phyloP scores from a whole-genome alignment of 2,797 vertebrate genomes.

The Hephaestus fuliginosus region DNA sequence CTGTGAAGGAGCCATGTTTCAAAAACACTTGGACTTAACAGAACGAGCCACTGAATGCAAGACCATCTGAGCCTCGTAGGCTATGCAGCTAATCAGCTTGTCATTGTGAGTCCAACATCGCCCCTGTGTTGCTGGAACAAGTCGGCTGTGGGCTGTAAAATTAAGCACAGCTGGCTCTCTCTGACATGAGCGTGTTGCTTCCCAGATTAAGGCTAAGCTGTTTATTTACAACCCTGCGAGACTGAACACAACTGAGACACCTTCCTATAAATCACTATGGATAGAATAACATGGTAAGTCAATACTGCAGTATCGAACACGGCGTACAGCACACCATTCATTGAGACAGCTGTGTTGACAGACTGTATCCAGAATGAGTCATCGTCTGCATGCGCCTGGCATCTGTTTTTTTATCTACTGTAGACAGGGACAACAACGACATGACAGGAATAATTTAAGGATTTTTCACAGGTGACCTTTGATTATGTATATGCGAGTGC shows the following conservation, averaged over 20 bases:
- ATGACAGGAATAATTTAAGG: background rate
- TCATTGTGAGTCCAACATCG: conserved; percentile 5
- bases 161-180: conserved; percentile 8
- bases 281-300: conserved; percentile 26
- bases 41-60: background rate
- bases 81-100: conserved; percentile 28
- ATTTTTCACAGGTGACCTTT: conserved; percentile 9
- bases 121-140: background rate
- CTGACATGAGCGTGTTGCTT: conserved; percentile 11
- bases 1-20: background rate
- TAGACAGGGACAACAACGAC: background rate
- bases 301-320: conserved; percentile 29
- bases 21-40: background rate
- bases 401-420: background rate
- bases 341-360: conserved; percentile 30
- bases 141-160: conserved; percentile 37
- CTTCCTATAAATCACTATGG: conserved; percentile 38
- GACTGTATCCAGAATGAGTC: conserved; percentile 42
- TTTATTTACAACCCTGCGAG: conserved; percentile 48
- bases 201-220: conserved; percentile 35
- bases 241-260: conserved; percentile 28
- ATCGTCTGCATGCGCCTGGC: background rate
- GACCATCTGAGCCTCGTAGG: background rate
- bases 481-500: background rate
- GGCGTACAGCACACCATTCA: conserved; percentile 12